Evolutionary conservation across 2,797 vertebrate species (phyloP), one percentile per base, ranked within the genome.

Genomic region (Falco cherrug): DNA sequence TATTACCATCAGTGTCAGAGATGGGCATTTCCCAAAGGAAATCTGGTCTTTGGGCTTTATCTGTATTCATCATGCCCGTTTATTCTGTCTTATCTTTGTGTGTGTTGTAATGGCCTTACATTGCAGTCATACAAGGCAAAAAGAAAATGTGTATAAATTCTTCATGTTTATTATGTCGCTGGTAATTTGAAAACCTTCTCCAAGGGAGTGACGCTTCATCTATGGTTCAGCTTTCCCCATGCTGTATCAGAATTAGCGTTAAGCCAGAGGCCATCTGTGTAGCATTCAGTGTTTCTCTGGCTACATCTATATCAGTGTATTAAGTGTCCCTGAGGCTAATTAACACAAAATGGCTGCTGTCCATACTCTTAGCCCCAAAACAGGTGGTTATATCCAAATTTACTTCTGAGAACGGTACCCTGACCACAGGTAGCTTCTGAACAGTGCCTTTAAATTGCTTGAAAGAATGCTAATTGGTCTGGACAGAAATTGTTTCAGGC

Each of bases 241-340:
- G 59, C 39, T 71, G n/a, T 71, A 45, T 84, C 67, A 79, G 85
- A 87, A 87, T 94, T 94, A 78, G 43, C 69, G 48, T 71, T 95
- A 94, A 94, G 78, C 87, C 85, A 81, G 73, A 81, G 54, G 57
- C 93, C 79, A 74, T 74, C 92, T 94, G 68, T 80, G 69, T 57
- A 75, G 75, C 57, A 54, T 75, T 89, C 82, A n/a, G 12, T 75
- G 47, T 61, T 91, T 70, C 61, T 89, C 64, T 89, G 39, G 33
- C 29, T 89, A 0, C 83, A 11, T 84, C 19, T 87, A 0, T 85
- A 21, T 35, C 85, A 78, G 65, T 78, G 84, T 87, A 74, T 85
- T 91, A 93, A 80, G 60, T 13, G 22, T 92, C 68, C 61, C 75
- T 80, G 74, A 84, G 74, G 88, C 77, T 77, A 51, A 63, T 33